phyloP scores from a whole-genome alignment of 64 coral and sea anemone genomes.

The Actinia equina region DNA sequence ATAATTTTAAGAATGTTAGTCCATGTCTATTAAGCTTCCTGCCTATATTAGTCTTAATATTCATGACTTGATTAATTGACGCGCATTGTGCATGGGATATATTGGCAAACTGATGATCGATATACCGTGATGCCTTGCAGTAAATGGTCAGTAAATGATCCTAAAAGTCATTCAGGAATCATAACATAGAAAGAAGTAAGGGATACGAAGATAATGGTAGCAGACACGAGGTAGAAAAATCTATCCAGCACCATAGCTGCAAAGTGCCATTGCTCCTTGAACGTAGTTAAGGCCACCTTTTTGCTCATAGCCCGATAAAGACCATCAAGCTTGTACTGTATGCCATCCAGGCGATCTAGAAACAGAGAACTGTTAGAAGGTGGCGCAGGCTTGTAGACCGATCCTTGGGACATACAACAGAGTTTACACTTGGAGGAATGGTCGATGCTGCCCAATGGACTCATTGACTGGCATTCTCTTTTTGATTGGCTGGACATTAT shows the following conservation, averaged over 20 bases:
- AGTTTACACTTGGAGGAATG: constrained; percentile 13
- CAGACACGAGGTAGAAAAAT: constrained; percentile 43
- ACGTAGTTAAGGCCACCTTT: not conserved
- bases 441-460: not conserved
- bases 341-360: constrained; percentile 24
- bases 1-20: too few relatives aligned
- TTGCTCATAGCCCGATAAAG: not conserved
- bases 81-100: too few relatives aligned
- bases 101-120: too few relatives aligned
- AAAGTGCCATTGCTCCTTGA: constrained; percentile 66
- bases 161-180: constrained; percentile 9
- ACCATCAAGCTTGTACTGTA: constrained; percentile 34
- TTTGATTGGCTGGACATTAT: not conserved
- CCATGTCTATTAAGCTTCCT: too few relatives aligned
- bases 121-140: too few relatives aligned
- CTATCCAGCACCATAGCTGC: constrained; percentile 57
- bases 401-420: not conserved
- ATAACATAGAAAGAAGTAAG: constrained; percentile 43
- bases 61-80: too few relatives aligned
- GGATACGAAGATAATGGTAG: constrained; percentile 30
- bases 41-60: too few relatives aligned
- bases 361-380: not conserved
- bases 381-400: not conserved
- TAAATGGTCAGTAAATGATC: too few relatives aligned
- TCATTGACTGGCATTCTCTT: not conserved